Evolutionary conservation across 2,888 invertebrate species (phyloP).

Genomic region (Corythucha ciliata): DNA sequence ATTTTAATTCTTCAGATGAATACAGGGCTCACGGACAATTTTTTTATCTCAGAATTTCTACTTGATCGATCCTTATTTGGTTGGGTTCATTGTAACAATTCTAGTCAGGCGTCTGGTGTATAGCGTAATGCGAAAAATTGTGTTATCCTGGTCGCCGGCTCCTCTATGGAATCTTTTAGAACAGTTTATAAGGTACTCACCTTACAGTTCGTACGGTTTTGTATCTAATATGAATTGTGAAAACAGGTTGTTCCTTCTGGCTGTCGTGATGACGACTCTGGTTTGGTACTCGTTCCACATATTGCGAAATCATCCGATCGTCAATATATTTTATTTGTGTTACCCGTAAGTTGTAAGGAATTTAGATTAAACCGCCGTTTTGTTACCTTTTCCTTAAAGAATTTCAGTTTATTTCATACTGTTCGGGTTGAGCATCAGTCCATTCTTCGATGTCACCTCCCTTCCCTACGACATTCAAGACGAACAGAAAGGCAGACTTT

Average conservation of each 20-base stretch:
- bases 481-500: slow-evolving; percentile 28
- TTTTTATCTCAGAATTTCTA: slow-evolving; percentile 77
- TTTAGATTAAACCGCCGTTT: background rate
- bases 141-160: slow-evolving; percentile 40
- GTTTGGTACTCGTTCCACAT: slow-evolving; percentile 63
- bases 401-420: slow-evolving; percentile 67
- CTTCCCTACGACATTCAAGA: slow-evolving; percentile 36
- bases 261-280: slow-evolving; percentile 51
- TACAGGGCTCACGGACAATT: slow-evolving; percentile 4
- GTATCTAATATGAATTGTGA: slow-evolving; percentile 34
- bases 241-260: slow-evolving; percentile 55
- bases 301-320: slow-evolving; percentile 61
- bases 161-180: slow-evolving; percentile 39
- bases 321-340: slow-evolving; percentile 72
- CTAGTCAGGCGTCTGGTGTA: slow-evolving; percentile 71
- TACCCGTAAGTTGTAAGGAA: slow-evolving; percentile 69
- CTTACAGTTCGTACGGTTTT: background rate
- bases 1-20: too few relatives aligned
- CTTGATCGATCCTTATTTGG: slow-evolving; percentile 79
- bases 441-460: slow-evolving; percentile 58
- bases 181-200: slow-evolving; percentile 42
- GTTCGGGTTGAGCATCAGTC: slow-evolving; percentile 67
- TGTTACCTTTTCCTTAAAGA: slow-evolving; percentile 44
- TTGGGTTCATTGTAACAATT: slow-evolving; percentile 72
- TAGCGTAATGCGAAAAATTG: slow-evolving; percentile 46